Evolutionary conservation across 2,888 invertebrate genomes (phyloP).

Genomic region (Pristionchus mayeri): DNA sequence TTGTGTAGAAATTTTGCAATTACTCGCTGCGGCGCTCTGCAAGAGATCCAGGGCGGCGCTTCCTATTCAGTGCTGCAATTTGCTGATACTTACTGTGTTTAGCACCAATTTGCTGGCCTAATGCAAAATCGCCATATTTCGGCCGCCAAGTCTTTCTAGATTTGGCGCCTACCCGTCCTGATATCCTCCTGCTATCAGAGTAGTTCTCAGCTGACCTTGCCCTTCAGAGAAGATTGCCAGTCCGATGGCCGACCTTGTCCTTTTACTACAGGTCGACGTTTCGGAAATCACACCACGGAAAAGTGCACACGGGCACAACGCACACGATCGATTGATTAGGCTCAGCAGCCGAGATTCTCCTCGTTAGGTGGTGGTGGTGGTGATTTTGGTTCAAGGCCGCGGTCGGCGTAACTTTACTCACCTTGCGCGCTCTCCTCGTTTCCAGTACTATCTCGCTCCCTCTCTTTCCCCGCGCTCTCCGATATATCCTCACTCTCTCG

Average conservation of each 20-base stretch:
- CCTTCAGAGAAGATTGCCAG: neutral
- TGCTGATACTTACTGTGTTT: neutral
- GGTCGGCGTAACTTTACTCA: neutral
- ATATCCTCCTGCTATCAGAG: neutral
- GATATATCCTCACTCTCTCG: neutral
- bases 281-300: neutral
- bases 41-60: too few species aligned
- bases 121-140: neutral
- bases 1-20: too few species aligned
- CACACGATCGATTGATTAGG: neutral
- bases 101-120: neutral
- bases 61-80: neutral
- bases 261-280: constrained; percentile 13
- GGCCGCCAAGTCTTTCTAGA: neutral
- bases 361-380: neutral
- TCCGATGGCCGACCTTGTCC: neutral
- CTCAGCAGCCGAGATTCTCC: too few species aligned
- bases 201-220: constrained; percentile 17
- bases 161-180: neutral
- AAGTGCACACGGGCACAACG: neutral
- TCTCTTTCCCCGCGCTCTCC: neutral
- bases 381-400: constrained; percentile 41
- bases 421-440: neutral
- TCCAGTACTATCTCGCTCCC: neutral
- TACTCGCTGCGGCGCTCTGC: too few species aligned